These are phyloP conservation scores for Diadophis punctatus DNA, from an alignment of 2,113 vertebrate species.

Conservation along the genomic window DNA sequence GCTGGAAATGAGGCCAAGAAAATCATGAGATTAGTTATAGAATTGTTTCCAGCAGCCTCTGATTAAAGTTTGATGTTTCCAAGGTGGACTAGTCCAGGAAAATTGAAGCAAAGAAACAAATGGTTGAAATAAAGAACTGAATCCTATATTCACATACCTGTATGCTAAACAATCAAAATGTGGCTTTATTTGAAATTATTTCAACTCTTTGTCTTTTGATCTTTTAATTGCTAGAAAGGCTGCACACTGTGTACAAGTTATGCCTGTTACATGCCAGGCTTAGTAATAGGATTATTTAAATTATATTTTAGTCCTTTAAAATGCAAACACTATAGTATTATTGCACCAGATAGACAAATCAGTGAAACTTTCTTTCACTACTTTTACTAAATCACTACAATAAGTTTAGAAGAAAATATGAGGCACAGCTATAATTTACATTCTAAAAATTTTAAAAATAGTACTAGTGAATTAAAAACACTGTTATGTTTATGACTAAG, in stretches of 20 bases:
- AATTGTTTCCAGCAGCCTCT: background rate
- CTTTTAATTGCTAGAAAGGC: background rate
- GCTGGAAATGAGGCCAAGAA: background rate
- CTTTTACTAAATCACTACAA: background rate
- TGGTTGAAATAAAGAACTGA: background rate
- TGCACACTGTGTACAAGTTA: background rate
- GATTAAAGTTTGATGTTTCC: background rate
- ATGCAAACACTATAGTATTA: background rate
- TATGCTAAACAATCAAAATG: background rate
- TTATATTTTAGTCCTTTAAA: background rate
- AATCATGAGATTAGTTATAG: background rate
- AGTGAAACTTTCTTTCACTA: background rate
- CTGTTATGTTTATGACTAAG: background rate
- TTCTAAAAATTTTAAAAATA: background rate
- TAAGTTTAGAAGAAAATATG: background rate
- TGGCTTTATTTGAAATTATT: background rate
- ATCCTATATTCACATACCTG: background rate
- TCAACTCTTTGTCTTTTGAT: background rate
- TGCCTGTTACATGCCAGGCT: background rate
- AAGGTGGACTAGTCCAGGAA: background rate
- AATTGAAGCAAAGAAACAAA: background rate
- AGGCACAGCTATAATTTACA: background rate
- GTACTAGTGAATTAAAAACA: background rate
- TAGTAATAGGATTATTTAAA: background rate
- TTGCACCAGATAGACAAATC: background rate